phyloP scores from a whole-genome alignment of 2,888 invertebrate species.

The Scotopteryx bipunctaria region DNA sequence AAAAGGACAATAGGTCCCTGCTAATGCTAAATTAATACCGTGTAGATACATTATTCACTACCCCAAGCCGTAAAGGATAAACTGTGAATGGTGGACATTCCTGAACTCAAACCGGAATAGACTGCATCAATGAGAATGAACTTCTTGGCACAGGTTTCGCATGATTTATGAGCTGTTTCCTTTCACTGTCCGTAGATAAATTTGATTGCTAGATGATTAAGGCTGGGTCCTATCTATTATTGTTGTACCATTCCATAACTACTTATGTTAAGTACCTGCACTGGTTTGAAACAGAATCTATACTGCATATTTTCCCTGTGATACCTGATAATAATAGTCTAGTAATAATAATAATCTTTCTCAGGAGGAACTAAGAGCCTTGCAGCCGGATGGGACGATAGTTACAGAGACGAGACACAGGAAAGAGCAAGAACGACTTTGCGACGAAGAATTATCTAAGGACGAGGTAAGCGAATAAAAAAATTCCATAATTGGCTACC shows the following conservation, averaged over 20 bases:
- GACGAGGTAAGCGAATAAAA: conserved; percentile 70
- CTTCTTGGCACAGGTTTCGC: not conserved
- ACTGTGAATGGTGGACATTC: conserved; percentile 11
- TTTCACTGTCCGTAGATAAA: conserved; percentile 8
- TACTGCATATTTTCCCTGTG: no score
- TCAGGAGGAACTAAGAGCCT: conserved; percentile 87
- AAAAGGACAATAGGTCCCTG: no score
- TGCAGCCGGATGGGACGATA: conserved; percentile 92
- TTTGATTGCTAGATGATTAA: not conserved
- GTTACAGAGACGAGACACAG: conserved; percentile 93
- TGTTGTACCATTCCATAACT: not conserved
- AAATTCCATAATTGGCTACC: not conserved
- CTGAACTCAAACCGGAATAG: conserved; percentile 21
- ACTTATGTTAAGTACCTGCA: no score
- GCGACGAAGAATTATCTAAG: conserved; percentile 90
- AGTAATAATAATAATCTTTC: not conserved
- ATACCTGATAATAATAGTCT: not conserved
- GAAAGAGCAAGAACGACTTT: conserved; percentile 92
- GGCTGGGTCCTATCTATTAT: not conserved
- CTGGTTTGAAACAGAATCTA: no score
- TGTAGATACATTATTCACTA: no score
- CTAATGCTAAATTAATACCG: no score
- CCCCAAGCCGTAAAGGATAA: not conserved
- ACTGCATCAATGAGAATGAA: conserved; percentile 14
- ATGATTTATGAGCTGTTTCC: conserved; percentile 21